These are phyloP conservation scores for Sympetrum striolatum DNA, from an alignment of 2,888 invertebrate species.

Conservation along the genomic window DNA sequence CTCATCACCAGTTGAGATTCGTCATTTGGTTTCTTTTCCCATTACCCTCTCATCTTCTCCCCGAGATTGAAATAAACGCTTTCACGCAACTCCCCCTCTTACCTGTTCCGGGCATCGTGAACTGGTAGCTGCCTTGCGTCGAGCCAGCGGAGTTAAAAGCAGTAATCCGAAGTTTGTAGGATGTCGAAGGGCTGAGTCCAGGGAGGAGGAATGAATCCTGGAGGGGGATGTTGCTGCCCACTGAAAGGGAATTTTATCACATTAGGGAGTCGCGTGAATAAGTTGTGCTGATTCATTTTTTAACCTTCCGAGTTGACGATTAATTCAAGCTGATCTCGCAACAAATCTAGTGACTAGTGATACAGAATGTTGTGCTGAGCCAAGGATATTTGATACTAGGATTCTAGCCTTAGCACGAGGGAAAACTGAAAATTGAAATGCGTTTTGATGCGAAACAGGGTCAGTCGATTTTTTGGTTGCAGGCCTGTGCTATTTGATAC, in stretches of 20 bases:
- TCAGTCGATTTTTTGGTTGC: too few species aligned
- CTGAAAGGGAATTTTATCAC: neutral
- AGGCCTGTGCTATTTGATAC: too few species aligned
- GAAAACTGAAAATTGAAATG: too few species aligned
- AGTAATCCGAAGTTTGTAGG: conserved; percentile 52
- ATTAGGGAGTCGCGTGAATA: too few species aligned
- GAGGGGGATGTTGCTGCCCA: conserved; percentile 45
- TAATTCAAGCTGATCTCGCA: too few species aligned
- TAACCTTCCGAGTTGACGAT: too few species aligned
- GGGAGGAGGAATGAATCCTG: conserved; percentile 47
- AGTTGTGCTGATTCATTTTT: too few species aligned
- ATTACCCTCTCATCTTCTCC: neutral
- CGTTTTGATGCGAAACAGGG: too few species aligned
- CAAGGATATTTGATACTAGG: too few species aligned
- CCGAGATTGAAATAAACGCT: neutral
- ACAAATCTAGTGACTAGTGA: too few species aligned
- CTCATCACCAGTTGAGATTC: neutral
- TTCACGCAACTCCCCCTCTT: neutral
- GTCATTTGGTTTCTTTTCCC: neutral
- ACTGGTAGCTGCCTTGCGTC: conserved; percentile 50
- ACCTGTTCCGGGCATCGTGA: conserved; percentile 47
- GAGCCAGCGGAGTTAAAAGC: conserved; percentile 54
- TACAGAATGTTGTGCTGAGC: too few species aligned
- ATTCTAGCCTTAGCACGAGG: too few species aligned
- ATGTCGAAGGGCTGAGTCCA: conserved; percentile 52